phyloP scores from a whole-genome alignment of 2,888 invertebrate species.

The Cephalotes varians region DNA sequence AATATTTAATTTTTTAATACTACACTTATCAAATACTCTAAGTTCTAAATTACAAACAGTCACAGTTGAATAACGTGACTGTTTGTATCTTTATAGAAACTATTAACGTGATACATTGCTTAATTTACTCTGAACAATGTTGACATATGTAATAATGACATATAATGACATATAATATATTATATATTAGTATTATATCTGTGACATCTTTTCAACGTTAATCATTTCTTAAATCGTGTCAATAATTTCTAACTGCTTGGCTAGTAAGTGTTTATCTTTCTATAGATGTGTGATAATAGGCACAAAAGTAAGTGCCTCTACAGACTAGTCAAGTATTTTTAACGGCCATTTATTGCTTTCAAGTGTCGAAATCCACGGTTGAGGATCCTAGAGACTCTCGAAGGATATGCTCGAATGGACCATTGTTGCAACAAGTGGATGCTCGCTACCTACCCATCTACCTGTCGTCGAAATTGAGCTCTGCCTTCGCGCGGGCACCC shows the following conservation, averaged over 20 bases:
- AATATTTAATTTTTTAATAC: not conserved
- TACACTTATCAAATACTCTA: not conserved
- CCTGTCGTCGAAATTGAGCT: conserved; percentile 67
- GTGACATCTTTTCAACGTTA: not conserved
- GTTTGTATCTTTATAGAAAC: too few relatives aligned
- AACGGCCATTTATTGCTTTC: conserved; percentile 62
- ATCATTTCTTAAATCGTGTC: not conserved
- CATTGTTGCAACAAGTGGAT: conserved; percentile 65
- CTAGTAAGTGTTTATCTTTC: not conserved
- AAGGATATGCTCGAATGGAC: conserved; percentile 52
- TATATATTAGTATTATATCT: not conserved
- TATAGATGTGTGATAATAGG: conserved; percentile 16
- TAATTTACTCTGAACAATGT: not conserved
- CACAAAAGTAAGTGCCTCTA: conserved; percentile 4
- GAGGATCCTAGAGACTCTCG: conserved; percentile 47
- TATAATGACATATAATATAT: too few relatives aligned
- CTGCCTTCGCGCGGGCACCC: conserved; percentile 64
- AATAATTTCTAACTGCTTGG: not conserved
- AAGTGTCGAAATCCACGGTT: conserved; percentile 55
- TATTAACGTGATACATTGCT: not conserved
- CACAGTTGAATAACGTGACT: not conserved
- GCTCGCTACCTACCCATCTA: conserved; percentile 71
- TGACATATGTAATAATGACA: too few relatives aligned
- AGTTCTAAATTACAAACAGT: not conserved
- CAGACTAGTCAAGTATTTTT: conserved; percentile 49